A percentile compares a stretch with the other conserved stretches of the same genome.
Conservation (phyloP, 2,888 invertebrate species). For the Lamellibrachia satsuma region DNA sequence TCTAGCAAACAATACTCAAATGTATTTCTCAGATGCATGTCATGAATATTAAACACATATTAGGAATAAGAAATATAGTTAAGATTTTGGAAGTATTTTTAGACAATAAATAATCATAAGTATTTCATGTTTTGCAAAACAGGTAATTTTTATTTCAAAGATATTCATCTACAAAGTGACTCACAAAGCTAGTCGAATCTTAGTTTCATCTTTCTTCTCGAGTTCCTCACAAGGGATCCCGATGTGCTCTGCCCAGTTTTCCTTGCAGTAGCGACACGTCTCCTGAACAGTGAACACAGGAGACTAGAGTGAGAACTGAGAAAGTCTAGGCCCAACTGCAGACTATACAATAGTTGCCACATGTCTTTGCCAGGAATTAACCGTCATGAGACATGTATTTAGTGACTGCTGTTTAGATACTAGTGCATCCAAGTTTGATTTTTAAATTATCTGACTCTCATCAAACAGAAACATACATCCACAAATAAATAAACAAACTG, state of each 20-base stretch:
- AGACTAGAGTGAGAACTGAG: neutral
- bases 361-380: too few species aligned
- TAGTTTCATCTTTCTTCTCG: slow-evolving; percentile 58
- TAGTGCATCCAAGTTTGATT: too few species aligned
- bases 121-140: neutral
- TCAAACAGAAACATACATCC: too few species aligned
- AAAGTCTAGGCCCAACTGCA: too few species aligned
- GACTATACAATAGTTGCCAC: too few species aligned
- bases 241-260: slow-evolving; percentile 57
- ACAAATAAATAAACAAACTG: too few species aligned
- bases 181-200: slow-evolving; percentile 53
- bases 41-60: too few species aligned
- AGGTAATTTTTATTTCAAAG: slow-evolving; percentile 20
- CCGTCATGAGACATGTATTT: too few species aligned
- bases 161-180: slow-evolving; percentile 35
- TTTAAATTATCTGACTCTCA: too few species aligned
- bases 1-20: neutral
- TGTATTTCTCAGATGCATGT: too few species aligned
- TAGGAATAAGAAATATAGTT: neutral
- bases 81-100: neutral
- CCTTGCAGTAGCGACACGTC: slow-evolving; percentile 55
- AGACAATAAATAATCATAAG: neutral
- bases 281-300: slow-evolving; percentile 41
- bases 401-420: too few species aligned
- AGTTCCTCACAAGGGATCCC: slow-evolving; percentile 55